These are phyloP conservation scores for Tetramorium alpestre DNA, from an alignment of 1,140 invertebrate genomes.

Conservation along the genomic window DNA sequence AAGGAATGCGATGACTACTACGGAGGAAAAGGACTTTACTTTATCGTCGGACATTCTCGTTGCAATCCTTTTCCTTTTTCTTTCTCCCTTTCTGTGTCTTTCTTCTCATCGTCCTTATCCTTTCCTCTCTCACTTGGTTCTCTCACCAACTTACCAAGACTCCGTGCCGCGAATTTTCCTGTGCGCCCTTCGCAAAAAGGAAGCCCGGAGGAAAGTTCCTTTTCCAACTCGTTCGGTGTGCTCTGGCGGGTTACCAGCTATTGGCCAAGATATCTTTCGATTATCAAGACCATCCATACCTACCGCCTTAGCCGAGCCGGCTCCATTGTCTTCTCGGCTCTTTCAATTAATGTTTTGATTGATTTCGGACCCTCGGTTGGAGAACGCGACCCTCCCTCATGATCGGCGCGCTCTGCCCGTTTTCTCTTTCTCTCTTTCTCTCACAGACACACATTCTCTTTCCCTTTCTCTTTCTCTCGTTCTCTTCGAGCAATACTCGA, in stretches of 20 bases:
- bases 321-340: slow-evolving; percentile 84
- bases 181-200: slow-evolving; percentile 41
- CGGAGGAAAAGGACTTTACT: not conserved
- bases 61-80: not conserved
- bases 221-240: slow-evolving; percentile 60
- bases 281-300: slow-evolving; percentile 82
- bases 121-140: slow-evolving; percentile 24
- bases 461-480: slow-evolving; percentile 48
- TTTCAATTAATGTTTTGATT: slow-evolving; percentile 87
- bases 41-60: slow-evolving; percentile 18
- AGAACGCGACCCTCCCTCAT: slow-evolving; percentile 65
- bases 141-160: slow-evolving; percentile 19
- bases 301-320: slow-evolving; percentile 75
- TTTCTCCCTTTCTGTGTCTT: not conserved
- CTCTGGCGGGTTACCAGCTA: slow-evolving; percentile 70
- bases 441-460: not conserved
- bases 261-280: slow-evolving; percentile 83
- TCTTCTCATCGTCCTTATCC: slow-evolving; percentile 38
- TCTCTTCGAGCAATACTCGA: slow-evolving; percentile 51
- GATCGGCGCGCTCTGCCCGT: slow-evolving; percentile 44
- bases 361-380: slow-evolving; percentile 80
- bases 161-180: slow-evolving; percentile 68
- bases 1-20: not conserved
- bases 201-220: slow-evolving; percentile 56
- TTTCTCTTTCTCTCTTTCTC: slow-evolving; percentile 55